Conservation (phyloP, 2,113 vertebrate species). For the Brevimyrus niger region DNA sequence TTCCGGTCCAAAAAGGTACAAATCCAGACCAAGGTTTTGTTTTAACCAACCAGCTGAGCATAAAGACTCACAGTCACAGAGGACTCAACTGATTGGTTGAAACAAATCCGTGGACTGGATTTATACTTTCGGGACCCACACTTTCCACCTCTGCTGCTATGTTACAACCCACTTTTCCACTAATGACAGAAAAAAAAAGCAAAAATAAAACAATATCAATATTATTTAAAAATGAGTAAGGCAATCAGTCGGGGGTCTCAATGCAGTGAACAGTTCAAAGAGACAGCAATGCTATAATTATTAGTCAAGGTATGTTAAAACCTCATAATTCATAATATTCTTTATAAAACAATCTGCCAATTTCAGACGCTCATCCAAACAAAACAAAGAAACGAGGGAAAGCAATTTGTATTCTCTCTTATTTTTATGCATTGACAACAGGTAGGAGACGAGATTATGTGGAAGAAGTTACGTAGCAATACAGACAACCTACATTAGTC, state of each 20-base stretch:
- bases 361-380: neutral
- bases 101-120: too few relatives aligned
- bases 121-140: too few relatives aligned
- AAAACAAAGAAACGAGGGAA: neutral
- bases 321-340: neutral
- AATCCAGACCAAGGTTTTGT: too few relatives aligned
- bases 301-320: neutral
- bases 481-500: neutral
- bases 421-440: neutral
- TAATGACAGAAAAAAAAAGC: neutral
- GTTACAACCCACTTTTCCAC: neutral
- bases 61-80: too few relatives aligned
- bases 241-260: neutral
- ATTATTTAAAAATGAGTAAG: neutral
- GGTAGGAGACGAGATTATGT: neutral
- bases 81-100: too few relatives aligned
- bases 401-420: neutral
- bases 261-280: neutral
- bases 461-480: neutral
- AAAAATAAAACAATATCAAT: neutral
- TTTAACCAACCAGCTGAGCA: too few relatives aligned
- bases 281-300: neutral
- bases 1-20: too few relatives aligned
- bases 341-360: neutral
- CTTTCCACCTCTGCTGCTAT: neutral